phyloP scores from a whole-genome alignment of 1,140 invertebrate species.

The Brachionus paranguensis region DNA sequence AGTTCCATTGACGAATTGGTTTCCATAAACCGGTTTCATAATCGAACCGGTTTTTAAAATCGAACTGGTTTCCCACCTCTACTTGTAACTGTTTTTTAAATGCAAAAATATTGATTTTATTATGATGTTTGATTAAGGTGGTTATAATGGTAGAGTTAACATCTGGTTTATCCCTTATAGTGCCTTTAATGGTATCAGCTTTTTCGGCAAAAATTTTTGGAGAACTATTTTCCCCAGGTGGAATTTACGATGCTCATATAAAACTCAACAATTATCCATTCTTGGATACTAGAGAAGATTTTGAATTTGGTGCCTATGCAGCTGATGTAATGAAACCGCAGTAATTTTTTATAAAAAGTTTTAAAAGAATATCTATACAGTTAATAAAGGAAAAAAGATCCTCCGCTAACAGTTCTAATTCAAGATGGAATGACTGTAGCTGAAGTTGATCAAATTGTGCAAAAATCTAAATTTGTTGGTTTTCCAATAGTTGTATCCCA shows the following conservation, averaged over 20 bases:
- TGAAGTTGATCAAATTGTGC: conserved; percentile 69
- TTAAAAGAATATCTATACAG: background rate
- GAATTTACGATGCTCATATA: conserved; percentile 98
- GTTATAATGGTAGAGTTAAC: conserved; percentile 34
- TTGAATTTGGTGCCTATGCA: conserved; percentile 89
- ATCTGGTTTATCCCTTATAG: conserved; percentile 64
- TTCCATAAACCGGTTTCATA: too few species aligned
- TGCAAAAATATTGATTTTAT: background rate
- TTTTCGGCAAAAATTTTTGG: conserved; percentile 99
- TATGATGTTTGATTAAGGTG: background rate
- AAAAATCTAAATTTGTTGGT: conserved; percentile 93
- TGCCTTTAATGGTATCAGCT: conserved; percentile 94
- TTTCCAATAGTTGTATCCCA: conserved; percentile 94
- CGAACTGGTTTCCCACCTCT: too few species aligned
- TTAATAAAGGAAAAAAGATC: conserved; percentile 14
- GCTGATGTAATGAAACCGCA: conserved; percentile 94
- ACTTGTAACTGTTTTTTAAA: too few species aligned
- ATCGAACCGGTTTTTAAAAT: too few species aligned
- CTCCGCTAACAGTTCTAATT: background rate
- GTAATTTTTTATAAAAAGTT: conserved; percentile 42
- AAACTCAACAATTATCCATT: conserved; percentile 96
- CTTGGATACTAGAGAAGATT: conserved; percentile 94
- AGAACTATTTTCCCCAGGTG: conserved; percentile 83
- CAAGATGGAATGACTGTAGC: conserved; percentile 14
- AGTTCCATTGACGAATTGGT: too few species aligned